Percentiles rank a stretch among this genome's conserved stretches.
phyloP scores from a whole-genome alignment of 2,797 vertebrate genomes.

The Lycodopsis pacificus region DNA sequence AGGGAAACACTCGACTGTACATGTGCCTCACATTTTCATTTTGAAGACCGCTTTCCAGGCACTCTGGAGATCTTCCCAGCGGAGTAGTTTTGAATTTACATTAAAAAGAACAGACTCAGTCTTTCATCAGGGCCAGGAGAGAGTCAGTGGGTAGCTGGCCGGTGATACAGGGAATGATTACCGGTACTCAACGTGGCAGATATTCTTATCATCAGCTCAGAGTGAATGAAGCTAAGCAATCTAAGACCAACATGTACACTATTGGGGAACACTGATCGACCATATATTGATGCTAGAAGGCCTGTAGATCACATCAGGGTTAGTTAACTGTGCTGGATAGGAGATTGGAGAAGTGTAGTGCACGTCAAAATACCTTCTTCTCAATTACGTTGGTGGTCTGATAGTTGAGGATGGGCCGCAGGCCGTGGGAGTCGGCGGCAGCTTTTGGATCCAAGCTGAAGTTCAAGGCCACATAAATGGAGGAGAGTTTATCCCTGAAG shows the following conservation, averaged over 20 bases:
- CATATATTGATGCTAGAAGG: constrained; percentile 15
- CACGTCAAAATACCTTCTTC: constrained; percentile 86
- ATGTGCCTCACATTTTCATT: constrained; percentile 65
- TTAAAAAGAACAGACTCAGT: constrained; percentile 44
- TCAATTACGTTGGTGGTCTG: constrained; percentile 87
- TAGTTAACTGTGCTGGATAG: not conserved
- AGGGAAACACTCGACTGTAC: constrained; percentile 50
- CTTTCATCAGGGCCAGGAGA: constrained; percentile 41
- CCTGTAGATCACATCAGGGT: not conserved
- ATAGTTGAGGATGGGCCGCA: constrained; percentile 91
- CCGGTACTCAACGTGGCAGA: constrained; percentile 22
- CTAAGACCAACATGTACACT: constrained; percentile 12
- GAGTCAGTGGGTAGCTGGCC: constrained; percentile 9
- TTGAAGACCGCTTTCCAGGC: constrained; percentile 71
- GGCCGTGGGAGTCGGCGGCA: constrained; percentile 84
- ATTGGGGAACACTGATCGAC: constrained; percentile 9
- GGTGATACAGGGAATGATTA: constrained; percentile 22
- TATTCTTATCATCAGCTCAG: constrained; percentile 42
- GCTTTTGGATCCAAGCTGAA: constrained; percentile 89
- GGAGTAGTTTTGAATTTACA: constrained; percentile 52
- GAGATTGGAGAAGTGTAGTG: not conserved
- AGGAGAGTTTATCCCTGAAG: constrained; percentile 94
- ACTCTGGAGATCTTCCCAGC: constrained; percentile 69
- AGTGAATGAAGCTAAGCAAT: constrained; percentile 13
- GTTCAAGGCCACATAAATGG: constrained; percentile 90